Percentiles rank a stretch among this genome's conserved stretches.
phyloP scores from a whole-genome alignment of 2,888 invertebrate genomes.

The Spilosoma lubricipeda region DNA sequence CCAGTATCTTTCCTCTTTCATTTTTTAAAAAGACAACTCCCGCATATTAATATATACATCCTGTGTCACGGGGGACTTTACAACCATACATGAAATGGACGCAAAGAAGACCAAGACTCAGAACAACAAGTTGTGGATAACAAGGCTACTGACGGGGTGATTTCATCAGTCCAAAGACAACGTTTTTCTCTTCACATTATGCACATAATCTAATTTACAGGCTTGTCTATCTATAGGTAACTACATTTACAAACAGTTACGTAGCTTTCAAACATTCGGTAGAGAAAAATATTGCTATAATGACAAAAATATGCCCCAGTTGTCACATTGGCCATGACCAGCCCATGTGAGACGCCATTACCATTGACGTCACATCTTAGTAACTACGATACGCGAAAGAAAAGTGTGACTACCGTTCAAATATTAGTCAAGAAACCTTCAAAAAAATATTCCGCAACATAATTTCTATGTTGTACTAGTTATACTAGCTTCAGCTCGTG shows the following conservation, averaged over 20 bases:
- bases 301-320: background rate
- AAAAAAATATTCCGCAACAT: background rate
- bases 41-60: too few relatives aligned
- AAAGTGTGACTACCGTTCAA: background rate
- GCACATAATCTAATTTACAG: background rate
- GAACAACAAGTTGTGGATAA: too few relatives aligned
- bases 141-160: background rate
- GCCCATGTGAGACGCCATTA: background rate
- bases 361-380: background rate
- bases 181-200: background rate
- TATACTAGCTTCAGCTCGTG: too few relatives aligned
- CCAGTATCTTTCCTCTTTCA: too few relatives aligned
- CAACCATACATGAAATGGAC: too few relatives aligned
- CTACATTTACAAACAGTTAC: background rate
- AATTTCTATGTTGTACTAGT: background rate
- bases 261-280: background rate
- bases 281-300: background rate
- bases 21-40: too few relatives aligned
- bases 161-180: background rate
- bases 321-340: background rate
- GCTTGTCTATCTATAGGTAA: background rate
- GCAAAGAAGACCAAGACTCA: too few relatives aligned
- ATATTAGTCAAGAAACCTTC: background rate
- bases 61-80: too few relatives aligned
- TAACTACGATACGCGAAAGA: background rate